Percentiles rank a stretch among this genome's conserved stretches.
phyloP scores from a whole-genome alignment of 2,113 vertebrate species.

The Platichthys flesus region DNA sequence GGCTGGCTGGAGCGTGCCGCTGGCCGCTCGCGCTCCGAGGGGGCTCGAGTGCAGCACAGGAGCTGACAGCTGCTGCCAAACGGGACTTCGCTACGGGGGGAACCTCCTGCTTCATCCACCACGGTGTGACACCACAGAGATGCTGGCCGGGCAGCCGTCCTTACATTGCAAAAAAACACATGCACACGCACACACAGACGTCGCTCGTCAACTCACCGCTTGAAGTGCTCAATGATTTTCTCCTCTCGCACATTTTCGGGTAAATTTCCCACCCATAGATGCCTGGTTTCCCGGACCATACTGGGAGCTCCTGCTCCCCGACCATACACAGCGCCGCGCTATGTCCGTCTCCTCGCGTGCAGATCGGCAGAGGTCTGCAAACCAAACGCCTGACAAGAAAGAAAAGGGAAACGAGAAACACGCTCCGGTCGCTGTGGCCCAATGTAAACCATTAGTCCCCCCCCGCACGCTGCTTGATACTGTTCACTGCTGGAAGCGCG shows the following conservation, averaged over 20 bases:
- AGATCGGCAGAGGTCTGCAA: slow-evolving; percentile 65
- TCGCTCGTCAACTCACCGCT: slow-evolving; percentile 89
- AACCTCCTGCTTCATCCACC: slow-evolving; percentile 69
- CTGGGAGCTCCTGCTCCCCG: slow-evolving; percentile 85
- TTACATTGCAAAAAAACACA: slow-evolving; percentile 20
- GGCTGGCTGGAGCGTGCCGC: slow-evolving; percentile 24
- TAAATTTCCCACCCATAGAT: slow-evolving; percentile 99
- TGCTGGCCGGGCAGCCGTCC: slow-evolving; percentile 52
- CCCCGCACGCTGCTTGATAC: slow-evolving; percentile 79
- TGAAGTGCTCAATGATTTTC: slow-evolving; percentile 99
- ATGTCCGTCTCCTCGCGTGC: slow-evolving; percentile 73
- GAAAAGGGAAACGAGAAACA: slow-evolving; percentile 65
- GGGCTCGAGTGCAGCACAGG: slow-evolving; percentile 38
- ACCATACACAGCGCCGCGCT: slow-evolving; percentile 83
- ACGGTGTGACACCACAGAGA: slow-evolving; percentile 66
- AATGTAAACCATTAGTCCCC: slow-evolving; percentile 76
- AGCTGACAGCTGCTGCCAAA: slow-evolving; percentile 71
- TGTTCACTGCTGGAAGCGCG: slow-evolving; percentile 80
- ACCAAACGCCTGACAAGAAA: slow-evolving; percentile 45
- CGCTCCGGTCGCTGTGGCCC: slow-evolving; percentile 74
- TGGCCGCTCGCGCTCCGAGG: not conserved
- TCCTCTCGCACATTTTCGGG: slow-evolving; percentile 99
- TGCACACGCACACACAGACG: slow-evolving; percentile 6
- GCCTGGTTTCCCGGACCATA: slow-evolving; percentile 99
- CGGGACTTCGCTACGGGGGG: slow-evolving; percentile 60